Conservation (phyloP, 2,797 vertebrate species). For the Chlorospingus semifuscus region DNA sequence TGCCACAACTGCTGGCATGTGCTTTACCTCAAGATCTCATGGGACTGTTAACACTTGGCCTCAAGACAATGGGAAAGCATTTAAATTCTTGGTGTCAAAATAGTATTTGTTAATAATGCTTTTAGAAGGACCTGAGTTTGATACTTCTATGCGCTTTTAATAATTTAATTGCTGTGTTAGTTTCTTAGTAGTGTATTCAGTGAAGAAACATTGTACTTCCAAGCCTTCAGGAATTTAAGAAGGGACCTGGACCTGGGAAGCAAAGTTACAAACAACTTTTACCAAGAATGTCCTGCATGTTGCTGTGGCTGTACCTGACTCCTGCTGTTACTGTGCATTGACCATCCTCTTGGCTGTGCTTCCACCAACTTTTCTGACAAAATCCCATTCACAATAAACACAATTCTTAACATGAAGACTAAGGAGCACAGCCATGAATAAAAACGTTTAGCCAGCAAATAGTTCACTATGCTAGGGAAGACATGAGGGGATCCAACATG, state of each 20-base stretch:
- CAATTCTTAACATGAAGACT: neutral
- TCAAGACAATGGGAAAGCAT: neutral
- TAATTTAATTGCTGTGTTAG: fast-evolving
- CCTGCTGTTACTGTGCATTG: neutral
- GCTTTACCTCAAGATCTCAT: neutral
- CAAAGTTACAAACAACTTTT: neutral
- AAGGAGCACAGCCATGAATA: neutral
- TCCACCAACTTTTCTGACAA: neutral
- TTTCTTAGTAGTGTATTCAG: neutral
- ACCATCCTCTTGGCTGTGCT: neutral
- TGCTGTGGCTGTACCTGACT: neutral
- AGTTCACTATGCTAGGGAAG: neutral
- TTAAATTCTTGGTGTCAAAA: neutral
- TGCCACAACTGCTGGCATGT: neutral
- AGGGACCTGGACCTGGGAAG: neutral
- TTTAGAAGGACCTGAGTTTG: neutral
- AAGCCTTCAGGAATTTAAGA: neutral
- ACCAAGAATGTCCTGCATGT: neutral
- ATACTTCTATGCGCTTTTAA: neutral
- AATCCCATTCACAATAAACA: neutral
- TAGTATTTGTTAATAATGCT: neutral
- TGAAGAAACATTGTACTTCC: neutral
- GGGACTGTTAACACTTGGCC: neutral
- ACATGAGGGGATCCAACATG: neutral
- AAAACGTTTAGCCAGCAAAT: neutral